Base-by-base conservation (phyloP, 2,113 vertebrate species). In the Dasyurus viverrinus region DNA sequence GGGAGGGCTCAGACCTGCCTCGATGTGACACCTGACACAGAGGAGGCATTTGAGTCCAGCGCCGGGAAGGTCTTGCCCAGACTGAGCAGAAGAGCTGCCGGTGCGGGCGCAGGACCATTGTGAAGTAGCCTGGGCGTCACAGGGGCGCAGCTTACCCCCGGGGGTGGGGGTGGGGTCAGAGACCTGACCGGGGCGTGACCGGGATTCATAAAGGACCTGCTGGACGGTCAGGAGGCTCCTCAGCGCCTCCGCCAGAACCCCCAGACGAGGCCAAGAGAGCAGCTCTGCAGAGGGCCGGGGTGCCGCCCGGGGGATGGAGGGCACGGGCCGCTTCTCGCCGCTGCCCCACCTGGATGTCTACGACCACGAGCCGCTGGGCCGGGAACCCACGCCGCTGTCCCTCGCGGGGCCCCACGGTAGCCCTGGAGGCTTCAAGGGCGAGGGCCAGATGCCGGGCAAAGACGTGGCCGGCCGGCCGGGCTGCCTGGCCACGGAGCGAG, bases 361-460 rank as follows among this genome's bases (percentile, higher is more conserved):
- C 93, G 98, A 98, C 93, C 97, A 98, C 3, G 91, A 98, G 54
- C 93, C 84, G 0, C 24, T 92, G 0, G 90, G 95, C 9, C 95
- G 97, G 96, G 93, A 96, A 92, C 57, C 97, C 96, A 89, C 97
- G 94, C 99, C 1, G 98, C 98, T 99, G 54, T 96, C 99, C 2
- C 97, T 97, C 0, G 98, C 96, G 92, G 84, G 50, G 90, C 55
- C 0, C 93, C 98, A 7, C 98, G 54, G 54, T 22, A 23, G 19
- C 54, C 22, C 54, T 22, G 54, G 98, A 30, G 91, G 98, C 23
- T n/a, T 98, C 19, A 95, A 96, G 0, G 96, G 97, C 0, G 98
- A 98, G 23, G 89, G 22, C 89, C 23, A 9, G 2, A 10, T n/a
- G 23, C 10, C 94, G 93, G 94, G 92, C 53, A 0, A 96, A 96